Evolutionary conservation across 2,888 invertebrate species (phyloP), one percentile per base, ranked within the genome.

Genomic region (Yponomeuta cagnagella): DNA sequence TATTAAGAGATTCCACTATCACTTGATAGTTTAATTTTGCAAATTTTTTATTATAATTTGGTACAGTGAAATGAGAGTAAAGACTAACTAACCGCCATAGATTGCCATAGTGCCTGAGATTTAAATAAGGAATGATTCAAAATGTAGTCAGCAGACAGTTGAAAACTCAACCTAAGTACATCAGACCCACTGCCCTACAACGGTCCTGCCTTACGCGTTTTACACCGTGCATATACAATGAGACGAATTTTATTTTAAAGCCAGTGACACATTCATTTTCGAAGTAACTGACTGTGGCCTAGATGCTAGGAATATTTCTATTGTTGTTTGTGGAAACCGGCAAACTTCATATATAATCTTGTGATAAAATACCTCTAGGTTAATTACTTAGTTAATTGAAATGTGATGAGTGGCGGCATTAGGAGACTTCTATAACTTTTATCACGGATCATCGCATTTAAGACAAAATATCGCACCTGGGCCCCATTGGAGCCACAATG

Each of bases 171-270:
- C 43, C 43, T 8, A 43, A 8, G 52, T 58, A 58, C 12, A 58
- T 58, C 12, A 58, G 52, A 58, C 52, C 52, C 52, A 58, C 52
- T 58, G 52, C 52, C 52, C 52, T 58, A 58, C 52, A 58, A 58
- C 52, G 52, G 52, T 58, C 15, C 12, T 58, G 6, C 52, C 52
- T 58, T 58, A 58, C 12, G 52, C 52, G 15, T 58, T 15, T 58
- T 58, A 58, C 15, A 58, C 52, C 15, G 52, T 58, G 52, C 12
- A 12, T 58, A 58, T 15, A 58, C 52, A 58, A 58, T 58, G 52
- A 58, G 52, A 15, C 52, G 52, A 58, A 58, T 58, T 58, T 58
- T 58, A 58, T 58, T 58, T 15, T 12, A 15, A 15, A 43, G 43
- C 43, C 9, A 15, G 52, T 58, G 15, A 15, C 52, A 52, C 9